Percentiles rank a stretch among this genome's conserved stretches.
Evolutionary conservation across 1,140 invertebrate species (phyloP).

Genomic region (Diploscapter pachys): DNA sequence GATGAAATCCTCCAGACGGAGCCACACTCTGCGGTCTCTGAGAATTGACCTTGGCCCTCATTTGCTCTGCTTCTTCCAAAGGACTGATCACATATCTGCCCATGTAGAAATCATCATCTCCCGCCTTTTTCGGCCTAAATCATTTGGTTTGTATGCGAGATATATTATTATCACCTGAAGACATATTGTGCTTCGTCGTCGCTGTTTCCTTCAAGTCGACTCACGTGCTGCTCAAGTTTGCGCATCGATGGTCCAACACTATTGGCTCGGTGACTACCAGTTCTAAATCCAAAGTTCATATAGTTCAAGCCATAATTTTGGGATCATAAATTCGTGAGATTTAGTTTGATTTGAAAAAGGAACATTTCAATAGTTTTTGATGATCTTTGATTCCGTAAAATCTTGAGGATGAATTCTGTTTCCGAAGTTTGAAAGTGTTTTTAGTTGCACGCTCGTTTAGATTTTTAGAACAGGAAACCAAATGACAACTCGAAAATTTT

Average conservation of each 20-base stretch:
- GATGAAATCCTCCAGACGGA: no score
- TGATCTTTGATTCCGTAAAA: no score
- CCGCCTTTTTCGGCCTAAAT: neutral
- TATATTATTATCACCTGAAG: constrained; percentile 23
- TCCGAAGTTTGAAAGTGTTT: no score
- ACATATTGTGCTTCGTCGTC: constrained; percentile 36
- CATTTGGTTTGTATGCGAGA: neutral
- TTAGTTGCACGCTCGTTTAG: no score
- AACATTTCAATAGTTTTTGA: no score
- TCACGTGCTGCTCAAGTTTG: constrained; percentile 29
- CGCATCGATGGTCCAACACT: constrained; percentile 32
- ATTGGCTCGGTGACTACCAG: neutral
- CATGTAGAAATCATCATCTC: constrained; percentile 11
- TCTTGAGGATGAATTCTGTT: no score
- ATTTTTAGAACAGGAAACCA: no score
- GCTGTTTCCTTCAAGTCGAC: constrained; percentile 27
- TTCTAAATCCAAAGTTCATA: no score
- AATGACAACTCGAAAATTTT: no score
- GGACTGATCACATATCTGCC: constrained; percentile 34
- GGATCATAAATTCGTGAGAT: no score
- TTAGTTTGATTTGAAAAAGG: no score
- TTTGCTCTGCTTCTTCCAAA: constrained; percentile 35
- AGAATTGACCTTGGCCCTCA: constrained; percentile 12
- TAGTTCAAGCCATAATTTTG: no score
- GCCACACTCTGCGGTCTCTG: neutral